These are phyloP conservation scores for Corynorhinus townsendii DNA, from an alignment of 2,113 vertebrate species.

Conservation along the genomic window DNA sequence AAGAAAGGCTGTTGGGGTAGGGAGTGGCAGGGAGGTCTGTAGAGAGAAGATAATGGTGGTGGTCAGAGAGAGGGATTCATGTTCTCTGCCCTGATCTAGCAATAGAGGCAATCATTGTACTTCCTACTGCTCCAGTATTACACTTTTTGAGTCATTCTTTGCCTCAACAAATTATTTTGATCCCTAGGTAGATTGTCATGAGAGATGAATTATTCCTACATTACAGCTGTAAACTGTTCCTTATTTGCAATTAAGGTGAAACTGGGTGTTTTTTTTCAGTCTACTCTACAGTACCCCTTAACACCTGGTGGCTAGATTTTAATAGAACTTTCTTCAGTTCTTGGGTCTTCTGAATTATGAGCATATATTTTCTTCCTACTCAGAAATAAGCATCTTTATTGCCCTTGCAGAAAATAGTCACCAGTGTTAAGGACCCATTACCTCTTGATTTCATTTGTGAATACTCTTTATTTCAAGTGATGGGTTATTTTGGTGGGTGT, in stretches of 20 bases:
- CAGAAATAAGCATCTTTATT: constrained; percentile 27
- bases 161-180: constrained; percentile 34
- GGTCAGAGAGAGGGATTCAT: neutral
- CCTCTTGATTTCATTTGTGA: constrained; percentile 21
- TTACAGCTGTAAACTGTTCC: neutral
- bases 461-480: constrained; percentile 18
- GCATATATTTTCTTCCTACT: neutral
- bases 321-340: constrained; percentile 29
- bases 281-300: neutral
- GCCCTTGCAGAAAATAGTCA: neutral
- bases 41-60: neutral
- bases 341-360: constrained; percentile 28
- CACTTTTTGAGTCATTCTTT: constrained; percentile 17
- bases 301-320: neutral
- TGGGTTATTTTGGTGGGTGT: neutral
- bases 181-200: neutral
- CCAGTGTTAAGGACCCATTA: neutral
- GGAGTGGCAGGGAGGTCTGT: neutral
- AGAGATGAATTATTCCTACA: constrained; percentile 45
- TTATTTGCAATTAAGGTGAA: constrained; percentile 39
- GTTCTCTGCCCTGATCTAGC: neutral
- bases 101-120: neutral
- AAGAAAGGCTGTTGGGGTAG: neutral
- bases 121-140: neutral
- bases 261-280: neutral